These are phyloP conservation scores for Rhea americana DNA, from an alignment of 2,113 vertebrate species.

Conservation along the genomic window DNA sequence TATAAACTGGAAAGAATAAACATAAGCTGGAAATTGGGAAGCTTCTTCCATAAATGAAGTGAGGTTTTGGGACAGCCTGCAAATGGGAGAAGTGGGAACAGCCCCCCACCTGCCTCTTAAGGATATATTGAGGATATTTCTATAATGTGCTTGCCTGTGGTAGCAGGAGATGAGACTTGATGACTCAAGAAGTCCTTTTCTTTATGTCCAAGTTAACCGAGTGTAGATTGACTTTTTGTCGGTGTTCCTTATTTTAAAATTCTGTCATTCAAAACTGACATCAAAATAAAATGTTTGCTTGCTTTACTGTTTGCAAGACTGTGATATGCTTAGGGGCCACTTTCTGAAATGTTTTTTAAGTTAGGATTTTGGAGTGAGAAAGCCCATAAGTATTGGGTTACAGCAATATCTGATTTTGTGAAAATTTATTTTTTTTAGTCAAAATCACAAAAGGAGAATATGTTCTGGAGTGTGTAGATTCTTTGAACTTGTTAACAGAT, in stretches of 20 bases:
- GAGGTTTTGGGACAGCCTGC: background rate
- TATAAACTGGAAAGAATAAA: background rate
- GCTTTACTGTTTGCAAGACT: background rate
- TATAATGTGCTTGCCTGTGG: background rate
- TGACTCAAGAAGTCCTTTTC: background rate
- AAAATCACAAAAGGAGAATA: background rate
- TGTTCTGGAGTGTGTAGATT: background rate
- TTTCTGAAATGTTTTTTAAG: background rate
- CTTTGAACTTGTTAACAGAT: background rate
- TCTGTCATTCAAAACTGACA: background rate
- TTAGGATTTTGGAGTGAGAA: background rate
- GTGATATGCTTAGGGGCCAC: background rate
- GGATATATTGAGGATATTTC: background rate
- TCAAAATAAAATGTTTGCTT: background rate
- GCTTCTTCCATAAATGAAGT: background rate
- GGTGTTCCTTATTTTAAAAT: conserved; percentile 20
- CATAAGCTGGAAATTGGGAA: background rate
- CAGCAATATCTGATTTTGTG: conserved; percentile 18
- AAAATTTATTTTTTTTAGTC: conserved; percentile 38
- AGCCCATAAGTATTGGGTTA: background rate
- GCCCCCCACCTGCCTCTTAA: background rate
- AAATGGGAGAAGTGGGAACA: background rate
- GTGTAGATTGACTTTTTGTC: background rate
- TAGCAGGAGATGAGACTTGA: background rate
- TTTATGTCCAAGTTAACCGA: background rate